Evolutionary conservation across 1,140 invertebrate genomes (phyloP), one percentile per base, ranked within the genome.

Genomic region (Calycopis cecrops): DNA sequence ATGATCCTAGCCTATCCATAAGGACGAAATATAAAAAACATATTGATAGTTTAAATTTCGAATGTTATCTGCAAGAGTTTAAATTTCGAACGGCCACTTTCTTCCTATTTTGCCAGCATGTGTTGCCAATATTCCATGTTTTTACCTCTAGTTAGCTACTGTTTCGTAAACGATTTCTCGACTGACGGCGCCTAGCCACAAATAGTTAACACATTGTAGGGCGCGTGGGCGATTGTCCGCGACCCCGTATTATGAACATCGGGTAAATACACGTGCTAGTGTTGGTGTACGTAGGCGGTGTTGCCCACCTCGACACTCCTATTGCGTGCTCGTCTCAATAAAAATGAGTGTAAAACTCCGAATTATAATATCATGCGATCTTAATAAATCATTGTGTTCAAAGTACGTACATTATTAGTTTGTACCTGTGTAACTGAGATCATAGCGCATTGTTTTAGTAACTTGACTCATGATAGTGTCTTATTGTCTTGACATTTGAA

Each of bases 261-360:
- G 60, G 63, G 69, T 62, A 66, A 63, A 63, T 59, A 67, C 54
- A 59, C 14, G 34, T 56, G 54, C 44, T 55, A 47, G 55, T 55
- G 57, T 63, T 35, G 49, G 44, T 59, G 51, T 64, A 67, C 63
- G 80, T 85, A 73, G 81, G 81, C 75, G 79, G 72, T 64, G 76
- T 73, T 75, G 81, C 79, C 83, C 76, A 78, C 78, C 79, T 85
- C 79, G 73, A 54, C 66, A 73, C 69, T 65, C 65, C 73, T 75
- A 78, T 79, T 81, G 78, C 79, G 77, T 79, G 77, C 74, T 76
- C 60, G 60, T 69, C 68, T 76, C 71, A 79, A 79, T 80, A 81
- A 80, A 82, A 79, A 69, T 73, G 74, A 64, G 18, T 50, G 10
- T 18, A 21, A 52, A 34, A 54, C 33, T 28, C 21, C 21, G 6